A percentile compares a stretch with the other conserved stretches of the same genome.
phyloP scores from a whole-genome alignment of 2,888 invertebrate genomes.

The Acanthosepion esculentum region DNA sequence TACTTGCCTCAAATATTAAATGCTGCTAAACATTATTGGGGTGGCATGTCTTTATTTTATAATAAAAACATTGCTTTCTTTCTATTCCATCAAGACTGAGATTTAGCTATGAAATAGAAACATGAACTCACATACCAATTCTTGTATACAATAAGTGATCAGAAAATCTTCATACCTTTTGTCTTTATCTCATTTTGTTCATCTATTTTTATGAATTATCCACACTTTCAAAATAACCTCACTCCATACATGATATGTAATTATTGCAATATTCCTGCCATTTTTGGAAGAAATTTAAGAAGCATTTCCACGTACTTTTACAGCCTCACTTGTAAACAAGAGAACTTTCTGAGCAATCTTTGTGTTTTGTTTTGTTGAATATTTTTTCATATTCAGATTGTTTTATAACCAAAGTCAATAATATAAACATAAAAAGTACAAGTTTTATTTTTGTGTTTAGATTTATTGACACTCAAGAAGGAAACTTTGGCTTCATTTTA shows the following conservation, averaged over 20 bases:
- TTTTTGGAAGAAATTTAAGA: not conserved
- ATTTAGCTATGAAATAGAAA: not conserved
- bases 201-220: not conserved
- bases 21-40: not conserved
- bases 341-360: constrained; percentile 33
- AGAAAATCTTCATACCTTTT: constrained; percentile 33
- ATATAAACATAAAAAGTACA: not conserved
- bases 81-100: not conserved
- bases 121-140: not conserved
- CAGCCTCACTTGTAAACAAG: not conserved
- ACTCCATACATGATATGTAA: not conserved
- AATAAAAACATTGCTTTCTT: not conserved
- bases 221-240: not conserved
- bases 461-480: not conserved
- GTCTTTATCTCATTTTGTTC: not conserved
- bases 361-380: not conserved
- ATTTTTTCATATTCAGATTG: not conserved
- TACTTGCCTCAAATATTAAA: not conserved
- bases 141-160: not conserved
- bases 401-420: not conserved
- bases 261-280: constrained; percentile 33
- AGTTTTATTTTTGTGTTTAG: not conserved
- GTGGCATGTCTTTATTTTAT: not conserved
- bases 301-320: not conserved
- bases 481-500: not conserved